These are phyloP conservation scores for Rhingia rostrata DNA, from an alignment of 2,888 invertebrate genomes.

Conservation along the genomic window DNA sequence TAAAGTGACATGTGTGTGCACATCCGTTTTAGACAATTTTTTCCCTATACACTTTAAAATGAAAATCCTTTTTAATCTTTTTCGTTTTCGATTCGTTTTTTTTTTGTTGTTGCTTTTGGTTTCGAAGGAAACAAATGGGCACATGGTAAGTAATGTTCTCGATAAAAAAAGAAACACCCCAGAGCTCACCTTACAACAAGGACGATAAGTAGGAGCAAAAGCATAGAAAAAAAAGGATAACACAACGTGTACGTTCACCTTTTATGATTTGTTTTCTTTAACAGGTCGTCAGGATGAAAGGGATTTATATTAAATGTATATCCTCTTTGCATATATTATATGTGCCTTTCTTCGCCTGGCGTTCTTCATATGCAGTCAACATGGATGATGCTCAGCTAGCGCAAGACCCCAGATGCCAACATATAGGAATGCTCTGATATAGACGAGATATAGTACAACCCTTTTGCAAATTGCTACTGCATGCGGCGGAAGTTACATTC, in stretches of 20 bases:
- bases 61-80: constrained; percentile 69
- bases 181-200: constrained; percentile 41
- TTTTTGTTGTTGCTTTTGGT: too few relatives aligned
- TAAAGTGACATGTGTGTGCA: constrained; percentile 6
- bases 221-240: constrained; percentile 58
- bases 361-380: constrained; percentile 21
- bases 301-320: constrained; percentile 74
- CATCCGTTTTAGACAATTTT: constrained; percentile 26
- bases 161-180: constrained; percentile 20
- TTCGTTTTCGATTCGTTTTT: background rate
- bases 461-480: constrained; percentile 64
- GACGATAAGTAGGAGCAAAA: constrained; percentile 61
- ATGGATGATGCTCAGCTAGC: constrained; percentile 24
- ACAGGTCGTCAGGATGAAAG: constrained; percentile 73
- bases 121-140: constrained; percentile 31
- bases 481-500: constrained; percentile 54
- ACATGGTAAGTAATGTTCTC: constrained; percentile 46
- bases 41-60: constrained; percentile 29
- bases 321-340: constrained; percentile 71
- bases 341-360: constrained; percentile 39
- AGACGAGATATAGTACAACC: constrained; percentile 30
- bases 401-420: constrained; percentile 30
- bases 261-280: constrained; percentile 73
- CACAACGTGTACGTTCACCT: constrained; percentile 71
- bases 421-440: constrained; percentile 4